Evolutionary conservation across 2,113 vertebrate genomes (phyloP).

Genomic region (Isurus oxyrinchus): DNA sequence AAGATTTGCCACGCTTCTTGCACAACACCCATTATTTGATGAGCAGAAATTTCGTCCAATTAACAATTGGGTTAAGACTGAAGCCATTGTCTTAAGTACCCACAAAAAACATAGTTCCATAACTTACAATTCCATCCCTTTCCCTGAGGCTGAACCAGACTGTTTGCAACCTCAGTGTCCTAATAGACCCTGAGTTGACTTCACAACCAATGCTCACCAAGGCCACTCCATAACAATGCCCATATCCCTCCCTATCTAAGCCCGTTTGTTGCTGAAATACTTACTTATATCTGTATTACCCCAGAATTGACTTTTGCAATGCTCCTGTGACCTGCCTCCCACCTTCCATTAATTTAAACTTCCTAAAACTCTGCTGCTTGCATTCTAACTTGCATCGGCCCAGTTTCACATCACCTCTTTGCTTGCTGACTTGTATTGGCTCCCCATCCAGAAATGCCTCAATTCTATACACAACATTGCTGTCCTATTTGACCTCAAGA

Average conservation of each 20-base stretch:
- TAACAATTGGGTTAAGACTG: too few relatives aligned
- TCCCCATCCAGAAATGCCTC: neutral
- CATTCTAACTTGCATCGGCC: neutral
- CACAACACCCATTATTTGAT: neutral
- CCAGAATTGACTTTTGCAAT: neutral
- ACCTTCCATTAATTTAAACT: neutral
- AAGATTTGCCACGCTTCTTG: neutral
- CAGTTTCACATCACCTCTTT: neutral
- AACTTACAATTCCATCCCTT: too few relatives aligned
- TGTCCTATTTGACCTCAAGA: too few relatives aligned
- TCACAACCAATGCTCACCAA: too few relatives aligned
- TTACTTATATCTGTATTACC: neutral
- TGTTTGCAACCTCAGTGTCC: too few relatives aligned
- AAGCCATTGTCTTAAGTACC: too few relatives aligned
- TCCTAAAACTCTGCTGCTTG: neutral
- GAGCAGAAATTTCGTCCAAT: neutral
- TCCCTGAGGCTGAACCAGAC: too few relatives aligned
- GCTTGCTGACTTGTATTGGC: neutral
- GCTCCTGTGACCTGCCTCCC: too few relatives aligned
- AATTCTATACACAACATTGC: neutral
- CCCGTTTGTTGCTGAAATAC: neutral
- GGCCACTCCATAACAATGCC: neutral
- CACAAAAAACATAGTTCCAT: too few relatives aligned
- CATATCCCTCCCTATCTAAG: neutral
- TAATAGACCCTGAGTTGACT: too few relatives aligned